Evolutionary conservation across 2,888 invertebrate genomes (phyloP).

Genomic region (Leuctra nigra): DNA sequence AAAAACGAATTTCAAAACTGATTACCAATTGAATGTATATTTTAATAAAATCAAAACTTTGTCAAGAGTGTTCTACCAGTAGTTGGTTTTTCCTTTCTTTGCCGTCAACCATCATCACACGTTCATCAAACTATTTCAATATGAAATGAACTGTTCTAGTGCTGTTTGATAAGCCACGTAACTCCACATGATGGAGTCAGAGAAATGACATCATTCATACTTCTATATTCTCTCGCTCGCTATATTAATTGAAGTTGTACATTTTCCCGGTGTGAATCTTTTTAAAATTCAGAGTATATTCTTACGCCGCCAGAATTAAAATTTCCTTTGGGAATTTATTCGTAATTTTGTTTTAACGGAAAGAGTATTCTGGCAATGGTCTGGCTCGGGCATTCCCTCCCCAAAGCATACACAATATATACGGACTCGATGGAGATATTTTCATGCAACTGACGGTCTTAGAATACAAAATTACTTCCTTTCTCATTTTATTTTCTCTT

Average conservation of each 20-base stretch:
- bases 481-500: conserved; percentile 17
- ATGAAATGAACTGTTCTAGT: too few species aligned
- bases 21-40: conserved; percentile 5
- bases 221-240: neutral
- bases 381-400: neutral
- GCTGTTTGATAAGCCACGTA: too few species aligned
- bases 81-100: too few species aligned
- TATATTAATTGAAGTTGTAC: neutral
- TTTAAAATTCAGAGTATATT: neutral
- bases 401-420: too few species aligned
- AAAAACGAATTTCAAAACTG: conserved; percentile 3
- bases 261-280: neutral
- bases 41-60: neutral
- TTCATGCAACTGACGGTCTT: conserved; percentile 16
- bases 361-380: neutral
- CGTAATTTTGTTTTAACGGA: neutral
- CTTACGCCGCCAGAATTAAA: neutral
- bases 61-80: too few species aligned
- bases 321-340: conserved; percentile 4
- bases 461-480: conserved; percentile 24
- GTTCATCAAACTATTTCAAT: too few species aligned
- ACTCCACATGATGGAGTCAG: too few species aligned
- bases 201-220: too few species aligned
- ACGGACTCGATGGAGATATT: neutral
- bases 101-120: too few species aligned